Evolutionary conservation across 1,140 invertebrate genomes (phyloP).

Genomic region (Spodoptera litura): DNA sequence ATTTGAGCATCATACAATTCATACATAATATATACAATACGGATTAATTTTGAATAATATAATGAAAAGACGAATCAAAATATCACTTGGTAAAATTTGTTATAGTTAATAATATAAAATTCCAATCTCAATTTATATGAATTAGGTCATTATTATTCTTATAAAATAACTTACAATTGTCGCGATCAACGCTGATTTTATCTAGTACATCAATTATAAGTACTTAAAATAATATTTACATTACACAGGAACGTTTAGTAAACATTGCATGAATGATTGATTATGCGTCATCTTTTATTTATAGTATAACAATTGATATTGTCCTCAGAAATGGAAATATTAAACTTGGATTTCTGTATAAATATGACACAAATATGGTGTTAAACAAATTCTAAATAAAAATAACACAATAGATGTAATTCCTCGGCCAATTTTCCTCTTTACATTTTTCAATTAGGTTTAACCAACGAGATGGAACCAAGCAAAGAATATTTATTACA

Average conservation of each 20-base stretch:
- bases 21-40: neutral
- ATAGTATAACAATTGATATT: neutral
- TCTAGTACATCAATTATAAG: slow-evolving; percentile 22
- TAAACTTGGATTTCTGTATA: neutral
- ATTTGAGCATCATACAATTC: slow-evolving; percentile 45
- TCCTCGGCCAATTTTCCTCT: too few relatives aligned
- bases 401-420: too few relatives aligned
- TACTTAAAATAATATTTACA: slow-evolving; percentile 38
- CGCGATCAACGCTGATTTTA: slow-evolving; percentile 25
- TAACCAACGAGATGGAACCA: too few relatives aligned
- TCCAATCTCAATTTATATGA: slow-evolving; percentile 34
- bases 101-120: slow-evolving; percentile 25
- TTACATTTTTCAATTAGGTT: too few relatives aligned
- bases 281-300: slow-evolving; percentile 3
- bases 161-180: slow-evolving; percentile 24
- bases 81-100: slow-evolving; percentile 48
- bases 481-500: too few relatives aligned
- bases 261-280: slow-evolving; percentile 13
- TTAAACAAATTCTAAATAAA: too few relatives aligned
- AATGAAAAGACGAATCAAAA: slow-evolving; percentile 27
- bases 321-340: neutral
- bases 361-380: too few relatives aligned
- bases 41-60: slow-evolving; percentile 32
- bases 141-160: slow-evolving; percentile 36
- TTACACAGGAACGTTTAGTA: slow-evolving; percentile 38